Conservation (phyloP, 2,888 invertebrate genomes). For the Amorpha juglandis region DNA sequence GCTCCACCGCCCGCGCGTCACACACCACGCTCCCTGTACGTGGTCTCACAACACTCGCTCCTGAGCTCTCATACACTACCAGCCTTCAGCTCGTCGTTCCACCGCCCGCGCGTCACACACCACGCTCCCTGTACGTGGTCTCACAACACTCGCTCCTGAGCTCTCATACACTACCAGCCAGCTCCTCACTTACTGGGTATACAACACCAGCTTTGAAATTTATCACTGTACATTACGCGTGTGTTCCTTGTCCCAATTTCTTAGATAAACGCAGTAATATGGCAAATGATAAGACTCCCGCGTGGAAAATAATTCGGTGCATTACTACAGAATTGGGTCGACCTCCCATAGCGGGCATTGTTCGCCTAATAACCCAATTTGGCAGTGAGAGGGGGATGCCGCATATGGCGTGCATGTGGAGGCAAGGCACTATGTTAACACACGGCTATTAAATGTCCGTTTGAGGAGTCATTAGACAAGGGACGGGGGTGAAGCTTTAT, state of each 20-base stretch:
- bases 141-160: too few species aligned
- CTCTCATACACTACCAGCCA: too few species aligned
- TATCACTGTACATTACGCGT: neutral
- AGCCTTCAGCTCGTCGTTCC: too few species aligned
- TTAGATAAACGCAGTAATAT: conserved; percentile 17
- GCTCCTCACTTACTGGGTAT: too few species aligned
- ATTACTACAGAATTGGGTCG: conserved; percentile 48
- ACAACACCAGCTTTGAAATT: neutral
- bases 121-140: too few species aligned
- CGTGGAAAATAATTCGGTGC: conserved; percentile 42
- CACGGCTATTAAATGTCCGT: neutral
- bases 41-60: too few species aligned
- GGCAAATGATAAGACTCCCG: conserved; percentile 41
- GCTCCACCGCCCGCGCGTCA: too few species aligned
- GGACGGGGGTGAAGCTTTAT: conserved; percentile 3
- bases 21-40: too few species aligned
- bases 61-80: too few species aligned
- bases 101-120: too few species aligned
- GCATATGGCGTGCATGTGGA: conserved; percentile 46
- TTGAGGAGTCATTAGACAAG: conserved; percentile 5
- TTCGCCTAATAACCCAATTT: conserved; percentile 34
- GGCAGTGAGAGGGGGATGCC: conserved; percentile 26
- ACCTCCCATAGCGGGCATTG: conserved; percentile 43
- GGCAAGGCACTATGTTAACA: conserved; percentile 35
- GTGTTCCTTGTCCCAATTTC: conserved; percentile 13